Percentiles rank a stretch among this genome's conserved stretches.
phyloP scores from a whole-genome alignment of 2,888 invertebrate genomes.

The Cheilosia impressa region DNA sequence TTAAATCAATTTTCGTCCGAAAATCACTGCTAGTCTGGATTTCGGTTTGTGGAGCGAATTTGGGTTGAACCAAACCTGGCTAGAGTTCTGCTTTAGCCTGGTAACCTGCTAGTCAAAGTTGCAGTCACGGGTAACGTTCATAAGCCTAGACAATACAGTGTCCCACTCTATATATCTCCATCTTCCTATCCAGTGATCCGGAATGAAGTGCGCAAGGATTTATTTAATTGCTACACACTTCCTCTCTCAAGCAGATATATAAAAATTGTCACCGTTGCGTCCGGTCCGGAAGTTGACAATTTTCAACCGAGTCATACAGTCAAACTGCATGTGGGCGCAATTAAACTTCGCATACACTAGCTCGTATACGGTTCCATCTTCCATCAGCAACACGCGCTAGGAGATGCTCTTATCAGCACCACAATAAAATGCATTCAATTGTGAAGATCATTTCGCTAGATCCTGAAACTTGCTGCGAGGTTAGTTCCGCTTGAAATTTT shows the following conservation, averaged over 20 bases:
- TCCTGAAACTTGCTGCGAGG: constrained; percentile 28
- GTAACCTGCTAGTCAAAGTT: too few relatives aligned
- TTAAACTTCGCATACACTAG: constrained; percentile 36
- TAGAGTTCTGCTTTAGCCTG: too few relatives aligned
- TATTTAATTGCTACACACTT: constrained; percentile 41
- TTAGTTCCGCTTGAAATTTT: constrained; percentile 55
- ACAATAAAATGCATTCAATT: constrained; percentile 46
- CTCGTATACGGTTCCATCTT: constrained; percentile 6
- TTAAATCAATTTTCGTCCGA: constrained; percentile 60
- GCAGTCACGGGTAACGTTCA: not conserved
- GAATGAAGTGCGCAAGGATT: constrained; percentile 45
- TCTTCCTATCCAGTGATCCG: constrained; percentile 49
- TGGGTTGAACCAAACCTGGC: too few relatives aligned
- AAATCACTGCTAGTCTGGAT: not conserved
- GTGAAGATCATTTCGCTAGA: constrained; percentile 59
- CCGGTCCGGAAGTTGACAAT: constrained; percentile 54
- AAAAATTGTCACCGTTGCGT: constrained; percentile 13
- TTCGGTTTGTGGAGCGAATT: not conserved
- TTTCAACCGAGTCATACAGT: constrained; percentile 43
- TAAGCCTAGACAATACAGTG: not conserved
- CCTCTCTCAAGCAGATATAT: not conserved
- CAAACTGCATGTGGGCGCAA: constrained; percentile 20
- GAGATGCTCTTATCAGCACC: constrained; percentile 31
- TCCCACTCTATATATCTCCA: not conserved
- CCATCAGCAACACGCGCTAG: constrained; percentile 14